Conservation (phyloP, 1,140 invertebrate genomes). For the Bombus pyrosoma region DNA sequence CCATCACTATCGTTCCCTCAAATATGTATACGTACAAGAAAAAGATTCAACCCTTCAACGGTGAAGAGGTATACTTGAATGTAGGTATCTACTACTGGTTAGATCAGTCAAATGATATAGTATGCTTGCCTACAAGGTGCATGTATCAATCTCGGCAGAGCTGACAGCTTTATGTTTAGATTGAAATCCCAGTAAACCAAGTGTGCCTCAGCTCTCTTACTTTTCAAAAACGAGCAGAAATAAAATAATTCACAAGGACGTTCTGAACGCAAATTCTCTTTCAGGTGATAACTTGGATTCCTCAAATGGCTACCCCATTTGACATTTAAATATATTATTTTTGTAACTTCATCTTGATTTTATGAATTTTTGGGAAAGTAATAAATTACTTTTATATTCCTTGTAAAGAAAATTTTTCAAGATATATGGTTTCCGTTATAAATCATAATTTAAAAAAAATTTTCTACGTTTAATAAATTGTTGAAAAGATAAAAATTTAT, state of each 20-base stretch:
- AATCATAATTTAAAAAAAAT: too few relatives aligned
- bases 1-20: background rate
- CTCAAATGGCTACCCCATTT: too few relatives aligned
- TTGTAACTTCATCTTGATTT: too few relatives aligned
- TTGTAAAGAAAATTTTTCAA: too few relatives aligned
- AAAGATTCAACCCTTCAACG: background rate
- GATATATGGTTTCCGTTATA: too few relatives aligned
- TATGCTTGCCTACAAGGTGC: background rate
- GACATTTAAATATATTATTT: too few relatives aligned
- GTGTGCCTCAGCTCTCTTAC: background rate
- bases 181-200: constrained; percentile 4
- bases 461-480: too few relatives aligned
- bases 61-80: background rate
- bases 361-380: too few relatives aligned
- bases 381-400: too few relatives aligned
- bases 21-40: background rate
- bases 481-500: too few relatives aligned
- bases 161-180: constrained; percentile 17
- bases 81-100: background rate
- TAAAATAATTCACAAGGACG: background rate
- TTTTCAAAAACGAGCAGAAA: background rate
- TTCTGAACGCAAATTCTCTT: too few relatives aligned
- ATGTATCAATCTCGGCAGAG: background rate
- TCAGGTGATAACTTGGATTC: too few relatives aligned
- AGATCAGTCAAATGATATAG: constrained; percentile 1